Conservation (phyloP, 2,797 vertebrate genomes). For the Sorex maritimensis region DNA sequence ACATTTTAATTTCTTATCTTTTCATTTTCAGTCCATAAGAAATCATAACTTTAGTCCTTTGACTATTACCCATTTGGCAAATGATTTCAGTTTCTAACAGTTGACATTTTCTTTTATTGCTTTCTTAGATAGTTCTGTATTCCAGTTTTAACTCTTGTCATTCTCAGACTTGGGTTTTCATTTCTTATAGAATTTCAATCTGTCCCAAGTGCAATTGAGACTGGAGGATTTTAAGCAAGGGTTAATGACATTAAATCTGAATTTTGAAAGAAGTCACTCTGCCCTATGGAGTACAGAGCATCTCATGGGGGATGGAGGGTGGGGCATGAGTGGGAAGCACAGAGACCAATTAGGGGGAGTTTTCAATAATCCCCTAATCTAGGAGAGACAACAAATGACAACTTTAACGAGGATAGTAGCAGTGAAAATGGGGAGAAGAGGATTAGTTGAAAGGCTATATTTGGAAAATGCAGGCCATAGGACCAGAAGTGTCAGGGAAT, state of each 20-base stretch:
- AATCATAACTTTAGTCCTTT: slow-evolving; percentile 9
- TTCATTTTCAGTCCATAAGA: neutral
- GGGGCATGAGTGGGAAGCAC: neutral
- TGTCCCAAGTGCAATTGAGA: neutral
- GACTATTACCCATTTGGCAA: neutral
- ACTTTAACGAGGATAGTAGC: neutral
- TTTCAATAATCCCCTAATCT: neutral
- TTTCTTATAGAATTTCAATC: neutral
- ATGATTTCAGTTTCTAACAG: neutral
- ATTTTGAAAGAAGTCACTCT: neutral
- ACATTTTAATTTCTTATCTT: neutral
- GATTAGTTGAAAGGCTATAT: neutral
- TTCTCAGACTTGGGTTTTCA: slow-evolving; percentile 10
- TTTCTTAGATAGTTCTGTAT: neutral
- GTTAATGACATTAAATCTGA: neutral
- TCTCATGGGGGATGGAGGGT: neutral
- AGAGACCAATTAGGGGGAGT: neutral
- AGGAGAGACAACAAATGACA: neutral
- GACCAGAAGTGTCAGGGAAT: neutral
- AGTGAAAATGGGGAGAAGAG: neutral
- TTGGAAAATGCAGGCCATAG: neutral
- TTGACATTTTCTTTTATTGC: neutral
- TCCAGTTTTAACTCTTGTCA: neutral
- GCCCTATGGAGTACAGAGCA: neutral
- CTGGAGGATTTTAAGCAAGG: slow-evolving; percentile 21